phyloP scores from a whole-genome alignment of 1,140 invertebrate genomes.

The Zelostemma sp. region DNA sequence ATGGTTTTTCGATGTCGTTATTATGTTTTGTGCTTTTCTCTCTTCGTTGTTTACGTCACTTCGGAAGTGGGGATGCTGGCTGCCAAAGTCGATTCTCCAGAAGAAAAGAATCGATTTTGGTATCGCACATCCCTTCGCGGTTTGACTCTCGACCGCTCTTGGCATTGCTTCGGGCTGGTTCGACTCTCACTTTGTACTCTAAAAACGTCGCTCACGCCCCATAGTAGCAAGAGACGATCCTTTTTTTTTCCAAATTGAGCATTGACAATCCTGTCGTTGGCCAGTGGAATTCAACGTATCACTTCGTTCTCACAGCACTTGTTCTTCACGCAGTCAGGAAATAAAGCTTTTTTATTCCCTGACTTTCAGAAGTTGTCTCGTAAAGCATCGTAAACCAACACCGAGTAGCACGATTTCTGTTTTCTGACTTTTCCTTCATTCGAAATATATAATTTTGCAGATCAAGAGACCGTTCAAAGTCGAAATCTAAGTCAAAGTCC shows the following conservation, averaged over 20 bases:
- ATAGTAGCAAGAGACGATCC: no score
- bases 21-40: slow-evolving; percentile 44
- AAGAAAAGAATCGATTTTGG: not conserved
- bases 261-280: no score
- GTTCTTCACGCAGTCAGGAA: no score
- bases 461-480: slow-evolving; percentile 73
- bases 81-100: not conserved
- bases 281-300: not conserved
- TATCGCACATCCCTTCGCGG: slow-evolving; percentile 1
- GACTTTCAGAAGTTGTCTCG: slow-evolving; percentile 17
- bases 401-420: slow-evolving; percentile 21
- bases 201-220: no score
- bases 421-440: slow-evolving; percentile 52
- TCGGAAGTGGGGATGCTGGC: slow-evolving; percentile 11
- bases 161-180: slow-evolving; percentile 59
- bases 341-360: no score
- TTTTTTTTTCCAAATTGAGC: not conserved
- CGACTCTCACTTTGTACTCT: slow-evolving; percentile 9
- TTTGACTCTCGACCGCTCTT: slow-evolving; percentile 24
- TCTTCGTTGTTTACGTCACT: slow-evolving; percentile 37
- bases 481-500: slow-evolving; percentile 72
- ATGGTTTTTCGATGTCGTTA: slow-evolving; percentile 23
- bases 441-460: slow-evolving; percentile 68
- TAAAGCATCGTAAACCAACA: slow-evolving; percentile 18
- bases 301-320: not conserved